Base-by-base conservation (phyloP, 2,113 vertebrate species). In the Oxyruncus cristatus region DNA sequence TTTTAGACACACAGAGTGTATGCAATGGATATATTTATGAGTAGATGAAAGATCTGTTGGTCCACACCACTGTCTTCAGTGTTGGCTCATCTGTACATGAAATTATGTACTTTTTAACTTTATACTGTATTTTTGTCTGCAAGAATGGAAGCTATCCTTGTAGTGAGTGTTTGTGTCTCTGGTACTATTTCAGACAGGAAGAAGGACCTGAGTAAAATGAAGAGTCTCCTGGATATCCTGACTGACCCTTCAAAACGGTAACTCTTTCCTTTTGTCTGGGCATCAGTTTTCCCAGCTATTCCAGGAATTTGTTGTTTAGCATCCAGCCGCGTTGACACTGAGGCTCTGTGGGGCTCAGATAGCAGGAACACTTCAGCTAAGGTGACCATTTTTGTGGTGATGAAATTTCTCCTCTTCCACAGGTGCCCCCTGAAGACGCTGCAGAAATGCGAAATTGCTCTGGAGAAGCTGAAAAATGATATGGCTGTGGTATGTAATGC, bases 181-280 rank as follows among this genome's bases (percentile, higher is more conserved):
- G 24, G 5, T 74, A 11, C 44, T 94, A 21, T 93, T 82, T 81
- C 98, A 99, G 99, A 99, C 70, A 98, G 99, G 32, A 99, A 99
- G 95, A 99, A 99, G 96, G 99, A 99, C 93, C 98, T 99, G 92
- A 99, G 99, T 85, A 99, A 99, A 98, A 99, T 99, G 99, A 99
- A 99, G 97, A 99, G 99, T 94, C 98, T 99, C 50, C 88, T 99
- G 79, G 99, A 99, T 96, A 99, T 99, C 93, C 98, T 99, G 94
- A 99, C 99, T 0, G 99, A 99, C 61, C 99, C 99, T 30, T 99
- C 98, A 56, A 99, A 99, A 94, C 97, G 99, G 99, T 99, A 97
- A 97, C 18, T 44, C 14, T 11, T 46, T 85, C 30, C 24, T 72
- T 86, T 23, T 55, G 44, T 33, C 58, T 75, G 61, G 30, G 41